Evolutionary conservation across 2,113 vertebrate genomes (phyloP), one percentile per base, ranked within the genome.

Genomic region (Ariopsis seemanni): DNA sequence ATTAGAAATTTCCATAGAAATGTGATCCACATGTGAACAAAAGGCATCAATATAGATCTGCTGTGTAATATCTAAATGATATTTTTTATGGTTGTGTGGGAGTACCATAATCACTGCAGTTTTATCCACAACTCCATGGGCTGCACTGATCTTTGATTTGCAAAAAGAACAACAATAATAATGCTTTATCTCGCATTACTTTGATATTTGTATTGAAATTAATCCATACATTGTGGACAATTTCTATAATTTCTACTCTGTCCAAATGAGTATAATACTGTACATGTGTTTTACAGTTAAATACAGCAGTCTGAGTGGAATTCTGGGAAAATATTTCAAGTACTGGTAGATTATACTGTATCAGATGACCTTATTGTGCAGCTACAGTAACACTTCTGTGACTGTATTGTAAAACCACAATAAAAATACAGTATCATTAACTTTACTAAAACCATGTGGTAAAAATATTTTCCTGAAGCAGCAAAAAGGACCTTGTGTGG

Each of bases 31-130:
- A n/a, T 78, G 55, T 34, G 27, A 82, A 34, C 15, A 57, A 2
- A 60, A 10, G 14, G 14, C 79, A 81, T 30, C n/a, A 0, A 22
- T 82, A 6, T 22, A 34, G 30, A 42, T 58, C 55, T 57, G 12
- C 52, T 53, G n/a, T 60, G 53, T 57, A n/a, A 65, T 22, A 62
- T 5, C 42, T 6, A 10, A 42, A 22, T 62, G 10, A 62, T 82
- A 9, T 60, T 71, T 27, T 82, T 82, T 82, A 82, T 82, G 57
- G 80, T 63, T 17, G 55, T 57, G 27, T 81, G 55, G 53, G 55
- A 60, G 17, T 82, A 10, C 27, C 14, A 74, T 74, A 42, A 58
- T 42, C 58, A 48, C 34, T 42, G 11, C 8, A 1, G 11, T 20
- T 82, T 82, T 7, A 48, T 5, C 30, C 30, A 12, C 0, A 15